Evolutionary conservation across 2,888 invertebrate genomes (phyloP).

Genomic region (Koerneria pararmatus): DNA sequence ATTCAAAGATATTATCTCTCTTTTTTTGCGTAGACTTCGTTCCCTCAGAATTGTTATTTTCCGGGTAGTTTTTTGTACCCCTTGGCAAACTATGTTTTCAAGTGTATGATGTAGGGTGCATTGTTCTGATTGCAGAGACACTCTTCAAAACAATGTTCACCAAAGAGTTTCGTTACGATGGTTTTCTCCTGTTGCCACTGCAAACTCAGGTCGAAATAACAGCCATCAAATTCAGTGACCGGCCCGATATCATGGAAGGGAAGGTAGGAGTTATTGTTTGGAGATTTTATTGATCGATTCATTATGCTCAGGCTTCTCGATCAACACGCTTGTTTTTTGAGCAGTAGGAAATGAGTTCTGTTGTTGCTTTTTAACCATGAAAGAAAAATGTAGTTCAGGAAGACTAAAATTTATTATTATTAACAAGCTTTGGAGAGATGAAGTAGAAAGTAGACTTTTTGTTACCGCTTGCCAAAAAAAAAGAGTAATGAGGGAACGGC

Average conservation of each 20-base stretch:
- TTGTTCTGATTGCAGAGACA: conserved; percentile 1
- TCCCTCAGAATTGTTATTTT: too few species aligned
- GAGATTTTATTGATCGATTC: not conserved
- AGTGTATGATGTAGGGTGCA: not conserved
- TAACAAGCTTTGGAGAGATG: too few species aligned
- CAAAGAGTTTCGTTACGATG: conserved; percentile 1
- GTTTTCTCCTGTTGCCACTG: conserved; percentile 13
- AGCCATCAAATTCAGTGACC: conserved; percentile 43
- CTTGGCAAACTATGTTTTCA: too few species aligned
- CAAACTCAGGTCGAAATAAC: conserved; percentile 31
- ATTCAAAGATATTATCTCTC: too few species aligned
- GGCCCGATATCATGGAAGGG: conserved; percentile 40
- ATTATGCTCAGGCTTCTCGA: not conserved
- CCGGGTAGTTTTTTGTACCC: too few species aligned
- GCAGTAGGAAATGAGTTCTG: not conserved
- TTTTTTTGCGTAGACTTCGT: too few species aligned
- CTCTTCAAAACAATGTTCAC: conserved; percentile 12
- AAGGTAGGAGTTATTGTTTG: not conserved
- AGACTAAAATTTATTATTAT: too few species aligned
- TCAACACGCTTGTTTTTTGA: not conserved
- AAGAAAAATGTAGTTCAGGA: too few species aligned
- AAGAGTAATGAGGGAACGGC: too few species aligned
- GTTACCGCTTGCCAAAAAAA: too few species aligned
- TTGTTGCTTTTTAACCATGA: not conserved
- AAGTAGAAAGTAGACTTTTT: too few species aligned